Base-by-base conservation (phyloP, 2,888 invertebrate genomes). In the Argyresthia albistria region DNA sequence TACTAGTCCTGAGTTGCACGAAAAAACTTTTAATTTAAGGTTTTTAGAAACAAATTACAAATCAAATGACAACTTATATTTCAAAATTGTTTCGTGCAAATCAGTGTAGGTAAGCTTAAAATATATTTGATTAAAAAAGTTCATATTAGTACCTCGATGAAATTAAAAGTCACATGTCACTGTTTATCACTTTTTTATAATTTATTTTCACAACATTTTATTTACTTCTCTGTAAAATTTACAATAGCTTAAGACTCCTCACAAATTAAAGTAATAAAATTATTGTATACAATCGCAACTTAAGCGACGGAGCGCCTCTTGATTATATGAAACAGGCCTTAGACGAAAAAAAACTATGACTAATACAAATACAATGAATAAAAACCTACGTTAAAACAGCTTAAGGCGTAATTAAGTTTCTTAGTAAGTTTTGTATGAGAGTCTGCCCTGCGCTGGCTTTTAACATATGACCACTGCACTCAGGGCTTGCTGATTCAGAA, bases 161-260 rank as follows among this genome's bases (percentile, higher is more conserved):
- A 81, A 79, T 73, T 69, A 77, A 76, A 83, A 67, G 69, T 73
- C 65, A 54, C 62, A 52, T 57, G 56, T 73, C 76, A 80, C 66
- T 77, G 80, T 84, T 84, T 87, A 84, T 87, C 83, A 84, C 83
- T 80, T 87, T 86, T 87, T 84, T 83, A 82, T 82, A 81, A 84
- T 86, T 83, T 82, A 84, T 86, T 86, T 55, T 83, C 84, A 84
- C 84, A 86, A 86, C 84, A 83, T 86, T 84, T 80, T 77, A 77
- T 76, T 81, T 82, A 73, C 69, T 86, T 86, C 87, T 87, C 82
- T 87, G 87, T 86, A 87, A 87, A 86, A 87, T 86, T 84, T 87
- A 87, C 84, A 84, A 82, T 87, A 86, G 81, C 84, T 84, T 87
- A 84, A 83, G 83, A 82, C 79, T 86, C 79, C 74, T 86, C 86